Percentiles rank a stretch among this genome's conserved stretches.
Evolutionary conservation across 2,888 invertebrate species (phyloP).

Genomic region (Congeria kusceri): DNA sequence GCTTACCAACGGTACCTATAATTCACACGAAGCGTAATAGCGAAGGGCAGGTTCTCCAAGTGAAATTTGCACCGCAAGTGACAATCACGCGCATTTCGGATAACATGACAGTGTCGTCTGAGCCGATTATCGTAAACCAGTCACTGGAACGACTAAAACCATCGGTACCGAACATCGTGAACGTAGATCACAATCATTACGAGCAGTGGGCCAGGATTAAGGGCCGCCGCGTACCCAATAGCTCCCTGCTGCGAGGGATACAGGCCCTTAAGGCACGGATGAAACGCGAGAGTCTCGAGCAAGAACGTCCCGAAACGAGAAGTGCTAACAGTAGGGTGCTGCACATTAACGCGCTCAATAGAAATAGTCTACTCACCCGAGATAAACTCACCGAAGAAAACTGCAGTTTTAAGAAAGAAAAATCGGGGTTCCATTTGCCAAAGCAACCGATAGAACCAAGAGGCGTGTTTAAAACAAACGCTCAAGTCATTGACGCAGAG

Average conservation of each 20-base stretch:
- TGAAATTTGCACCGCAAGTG: conserved; percentile 17
- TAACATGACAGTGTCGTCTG: background rate
- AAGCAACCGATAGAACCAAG: background rate
- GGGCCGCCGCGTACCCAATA: conserved; percentile 31
- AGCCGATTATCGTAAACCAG: background rate
- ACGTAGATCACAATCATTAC: conserved; percentile 55
- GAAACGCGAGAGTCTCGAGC: conserved; percentile 36
- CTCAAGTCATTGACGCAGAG: conserved; percentile 20
- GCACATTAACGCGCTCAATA: conserved; percentile 30
- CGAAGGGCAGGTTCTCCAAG: conserved; percentile 14
- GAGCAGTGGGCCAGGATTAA: conserved; percentile 64
- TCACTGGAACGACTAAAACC: conserved; percentile 15
- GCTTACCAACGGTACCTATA: background rate
- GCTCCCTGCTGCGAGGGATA: conserved; percentile 48
- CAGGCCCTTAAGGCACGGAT: conserved; percentile 50
- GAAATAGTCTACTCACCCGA: conserved; percentile 26
- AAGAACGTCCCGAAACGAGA: conserved; percentile 3
- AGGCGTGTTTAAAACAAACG: conserved; percentile 25
- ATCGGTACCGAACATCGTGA: conserved; percentile 27
- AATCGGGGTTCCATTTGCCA: background rate
- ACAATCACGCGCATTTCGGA: background rate
- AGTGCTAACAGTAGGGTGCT: conserved; percentile 4
- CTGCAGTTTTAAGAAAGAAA: conserved; percentile 10
- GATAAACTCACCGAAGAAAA: conserved; percentile 19
- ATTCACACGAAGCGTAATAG: conserved; percentile 13